Conservation (phyloP, 2,113 vertebrate genomes). For the Sisor rabdophorus region DNA sequence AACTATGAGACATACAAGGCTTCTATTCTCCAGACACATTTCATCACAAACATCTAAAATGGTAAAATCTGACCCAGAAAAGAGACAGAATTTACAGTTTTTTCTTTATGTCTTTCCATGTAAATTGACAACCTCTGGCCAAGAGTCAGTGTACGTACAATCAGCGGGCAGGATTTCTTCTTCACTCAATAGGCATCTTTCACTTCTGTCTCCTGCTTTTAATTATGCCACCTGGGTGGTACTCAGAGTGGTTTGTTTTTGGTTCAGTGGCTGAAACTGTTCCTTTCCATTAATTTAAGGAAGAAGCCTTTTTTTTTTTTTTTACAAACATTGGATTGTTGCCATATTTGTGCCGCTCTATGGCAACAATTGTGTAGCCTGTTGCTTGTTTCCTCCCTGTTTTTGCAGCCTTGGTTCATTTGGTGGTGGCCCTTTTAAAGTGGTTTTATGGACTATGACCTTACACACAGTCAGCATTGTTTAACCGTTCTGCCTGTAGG, state of each 20-base stretch:
- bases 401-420: slow-evolving; percentile 44
- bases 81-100: neutral
- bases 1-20: neutral
- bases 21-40: neutral
- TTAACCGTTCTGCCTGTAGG: slow-evolving; percentile 38
- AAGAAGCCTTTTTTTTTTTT: slow-evolving; percentile 29
- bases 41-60: neutral
- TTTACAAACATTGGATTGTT: slow-evolving; percentile 41
- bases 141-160: slow-evolving; percentile 26
- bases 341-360: slow-evolving; percentile 50
- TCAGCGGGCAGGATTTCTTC: slow-evolving; percentile 40
- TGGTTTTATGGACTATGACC: slow-evolving; percentile 44
- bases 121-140: neutral
- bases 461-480: slow-evolving; percentile 50
- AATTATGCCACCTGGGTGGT: neutral
- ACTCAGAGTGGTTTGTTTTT: slow-evolving; percentile 17
- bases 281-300: slow-evolving; percentile 43
- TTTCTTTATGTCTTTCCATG: slow-evolving; percentile 11
- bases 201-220: slow-evolving; percentile 26
- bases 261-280: slow-evolving; percentile 18
- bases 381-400: slow-evolving; percentile 14
- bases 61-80: neutral
- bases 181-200: slow-evolving; percentile 37
- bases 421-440: slow-evolving; percentile 48
- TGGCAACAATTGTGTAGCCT: slow-evolving; percentile 50